Evolutionary conservation across 2,888 invertebrate genomes (phyloP).

Genomic region (Formica aserva): DNA sequence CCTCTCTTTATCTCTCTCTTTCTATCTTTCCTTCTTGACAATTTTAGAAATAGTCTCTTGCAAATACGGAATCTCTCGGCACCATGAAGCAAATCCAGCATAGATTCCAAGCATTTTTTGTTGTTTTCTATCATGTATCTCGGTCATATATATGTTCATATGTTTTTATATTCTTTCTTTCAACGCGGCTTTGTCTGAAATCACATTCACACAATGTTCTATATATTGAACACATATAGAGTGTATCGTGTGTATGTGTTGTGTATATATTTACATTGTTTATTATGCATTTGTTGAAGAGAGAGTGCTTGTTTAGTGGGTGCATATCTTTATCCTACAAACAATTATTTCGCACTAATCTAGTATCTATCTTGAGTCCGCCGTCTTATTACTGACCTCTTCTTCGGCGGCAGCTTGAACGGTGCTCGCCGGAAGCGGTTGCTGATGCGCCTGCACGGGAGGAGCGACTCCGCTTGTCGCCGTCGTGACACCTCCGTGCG

Average conservation of each 20-base stretch:
- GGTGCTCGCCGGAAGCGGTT: constrained; percentile 66
- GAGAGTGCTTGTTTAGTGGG: background rate
- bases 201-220: constrained; percentile 63
- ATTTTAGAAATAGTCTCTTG: constrained; percentile 14
- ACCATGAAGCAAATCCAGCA: constrained; percentile 20
- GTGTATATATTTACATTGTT: background rate
- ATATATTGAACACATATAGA: constrained; percentile 44
- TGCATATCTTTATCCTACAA: constrained; percentile 2
- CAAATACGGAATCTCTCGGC: constrained; percentile 20
- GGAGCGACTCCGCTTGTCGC: constrained; percentile 43
- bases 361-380: constrained; percentile 32
- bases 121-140: constrained; percentile 8
- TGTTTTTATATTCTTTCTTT: constrained; percentile 21
- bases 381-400: constrained; percentile 78
- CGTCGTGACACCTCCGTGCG: constrained; percentile 53
- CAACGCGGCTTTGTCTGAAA: constrained; percentile 81
- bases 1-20: background rate
- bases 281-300: constrained; percentile 8
- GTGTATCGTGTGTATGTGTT: background rate
- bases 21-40: background rate
- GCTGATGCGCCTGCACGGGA: constrained; percentile 61
- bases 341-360: constrained; percentile 20
- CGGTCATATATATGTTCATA: background rate
- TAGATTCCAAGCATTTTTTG: constrained; percentile 14
- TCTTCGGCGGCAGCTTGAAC: constrained; percentile 77